Base-by-base conservation (phyloP, 2,113 vertebrate species). In the Ciconia maguari region DNA sequence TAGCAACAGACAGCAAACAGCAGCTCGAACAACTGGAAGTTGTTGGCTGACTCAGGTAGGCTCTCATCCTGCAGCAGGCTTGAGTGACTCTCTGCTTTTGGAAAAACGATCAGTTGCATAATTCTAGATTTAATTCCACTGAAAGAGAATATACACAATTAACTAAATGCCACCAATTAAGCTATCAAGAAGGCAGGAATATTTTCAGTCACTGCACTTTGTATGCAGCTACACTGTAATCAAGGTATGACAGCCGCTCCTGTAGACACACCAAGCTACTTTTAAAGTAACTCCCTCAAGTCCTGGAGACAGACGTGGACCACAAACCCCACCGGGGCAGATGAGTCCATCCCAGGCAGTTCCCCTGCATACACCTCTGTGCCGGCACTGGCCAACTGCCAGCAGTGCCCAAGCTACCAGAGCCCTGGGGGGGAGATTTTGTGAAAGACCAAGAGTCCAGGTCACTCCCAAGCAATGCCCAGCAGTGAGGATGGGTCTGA, bases 1-100 rank as follows among this genome's bases (percentile, higher is more conserved):
- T 96, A 96, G 96, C 96, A 97, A 97, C 96, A 89, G 94, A 48
- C 72, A 93, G 94, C 89, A 96, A 96, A 96, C 88, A 94, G 93
- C 88, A 94, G 71, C 70, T 92, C 3, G 0, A 86, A 86, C 92
- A 83, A 89, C 82, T 96, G 93, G 92, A 93, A 95, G 90, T 76
- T 94, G 93, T 42, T 76, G 81, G 74, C 84, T 85, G 65, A 11
- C 79, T 83, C 93, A 95, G 96, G 93, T 97, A 65, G 71, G 82
- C 46, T 87, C 75, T 52, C 48, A 85, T 54, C 58, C 42, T 1
- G 54, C 75, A 87, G 58, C 58, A 69, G 77, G 44, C 87, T 65
- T 5, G 19, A 93, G 77, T 10, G 36, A 87, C 61, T 91, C 85
- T 41, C 65, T 61, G 65, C 83, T 68, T 93, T 62, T 70, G 66